phyloP scores from a whole-genome alignment of 2,797 vertebrate genomes.

The Eremophila alpestris region DNA sequence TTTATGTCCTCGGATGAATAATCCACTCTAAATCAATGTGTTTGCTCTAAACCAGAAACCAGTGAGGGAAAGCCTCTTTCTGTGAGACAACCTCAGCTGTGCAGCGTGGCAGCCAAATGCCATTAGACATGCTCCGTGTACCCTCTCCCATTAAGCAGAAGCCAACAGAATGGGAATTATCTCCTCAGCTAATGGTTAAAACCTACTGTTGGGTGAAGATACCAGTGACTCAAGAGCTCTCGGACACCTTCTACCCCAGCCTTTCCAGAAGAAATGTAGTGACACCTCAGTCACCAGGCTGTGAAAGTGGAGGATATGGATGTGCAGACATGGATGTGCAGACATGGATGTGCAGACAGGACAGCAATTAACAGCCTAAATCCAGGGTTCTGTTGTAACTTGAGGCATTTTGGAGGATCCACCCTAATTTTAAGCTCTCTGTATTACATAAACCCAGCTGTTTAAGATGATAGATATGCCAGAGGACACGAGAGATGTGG shows the following conservation, averaged over 20 bases:
- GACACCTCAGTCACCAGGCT: neutral
- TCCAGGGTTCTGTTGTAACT: neutral
- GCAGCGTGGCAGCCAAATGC: neutral
- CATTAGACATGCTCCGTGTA: neutral
- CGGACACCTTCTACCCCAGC: neutral
- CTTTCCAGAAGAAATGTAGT: neutral
- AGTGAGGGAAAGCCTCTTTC: neutral
- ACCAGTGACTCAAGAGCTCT: neutral
- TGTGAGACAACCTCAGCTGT: neutral
- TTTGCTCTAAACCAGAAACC: neutral
- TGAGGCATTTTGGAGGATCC: neutral
- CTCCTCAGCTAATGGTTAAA: neutral
- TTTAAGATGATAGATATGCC: neutral
- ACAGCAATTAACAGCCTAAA: neutral
- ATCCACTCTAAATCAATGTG: neutral
- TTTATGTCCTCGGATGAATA: neutral
- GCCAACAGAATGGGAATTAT: neutral
- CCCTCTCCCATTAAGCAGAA: neutral
- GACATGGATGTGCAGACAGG: too few species aligned
- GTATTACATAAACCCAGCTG: neutral
- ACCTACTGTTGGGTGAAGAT: neutral
- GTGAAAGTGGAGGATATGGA: neutral
- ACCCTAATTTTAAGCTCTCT: neutral
- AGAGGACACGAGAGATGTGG: neutral
- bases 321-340: too few species aligned